These are phyloP conservation scores for Trachymyrmex cornetzi DNA, from an alignment of 1,140 invertebrate species.

Conservation along the genomic window DNA sequence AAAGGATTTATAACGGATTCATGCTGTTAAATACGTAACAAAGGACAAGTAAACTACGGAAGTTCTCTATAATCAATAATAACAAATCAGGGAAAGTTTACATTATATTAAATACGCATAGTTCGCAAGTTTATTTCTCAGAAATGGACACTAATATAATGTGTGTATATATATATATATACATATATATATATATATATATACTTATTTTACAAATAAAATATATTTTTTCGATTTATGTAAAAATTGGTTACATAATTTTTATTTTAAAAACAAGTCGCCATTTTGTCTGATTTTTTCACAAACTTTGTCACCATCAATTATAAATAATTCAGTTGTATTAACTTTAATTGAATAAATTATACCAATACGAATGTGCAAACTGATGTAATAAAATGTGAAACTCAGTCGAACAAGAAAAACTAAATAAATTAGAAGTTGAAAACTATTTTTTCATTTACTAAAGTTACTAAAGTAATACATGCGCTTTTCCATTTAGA, in stretches of 20 bases:
- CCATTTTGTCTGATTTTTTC: neutral
- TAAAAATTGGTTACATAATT: neutral
- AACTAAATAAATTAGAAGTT: neutral
- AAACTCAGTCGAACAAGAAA: neutral
- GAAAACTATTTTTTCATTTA: neutral
- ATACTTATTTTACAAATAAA: too few species aligned
- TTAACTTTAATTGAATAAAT: neutral
- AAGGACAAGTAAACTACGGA: neutral
- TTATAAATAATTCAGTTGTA: neutral
- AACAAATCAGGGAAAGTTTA: neutral
- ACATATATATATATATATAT: too few species aligned
- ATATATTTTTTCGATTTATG: neutral
- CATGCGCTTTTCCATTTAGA: neutral
- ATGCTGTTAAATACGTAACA: constrained; percentile 20
- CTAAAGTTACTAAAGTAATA: too few species aligned
- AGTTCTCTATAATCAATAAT: constrained; percentile 14
- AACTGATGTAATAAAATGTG: neutral
- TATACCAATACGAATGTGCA: neutral
- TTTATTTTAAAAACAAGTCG: neutral
- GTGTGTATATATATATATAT: too few species aligned
- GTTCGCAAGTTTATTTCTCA: neutral
- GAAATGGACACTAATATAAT: neutral
- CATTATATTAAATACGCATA: neutral
- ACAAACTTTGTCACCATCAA: neutral
- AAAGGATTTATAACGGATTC: constrained; percentile 18